phyloP scores from a whole-genome alignment of 2,797 vertebrate species.

The Catharus ustulatus region DNA sequence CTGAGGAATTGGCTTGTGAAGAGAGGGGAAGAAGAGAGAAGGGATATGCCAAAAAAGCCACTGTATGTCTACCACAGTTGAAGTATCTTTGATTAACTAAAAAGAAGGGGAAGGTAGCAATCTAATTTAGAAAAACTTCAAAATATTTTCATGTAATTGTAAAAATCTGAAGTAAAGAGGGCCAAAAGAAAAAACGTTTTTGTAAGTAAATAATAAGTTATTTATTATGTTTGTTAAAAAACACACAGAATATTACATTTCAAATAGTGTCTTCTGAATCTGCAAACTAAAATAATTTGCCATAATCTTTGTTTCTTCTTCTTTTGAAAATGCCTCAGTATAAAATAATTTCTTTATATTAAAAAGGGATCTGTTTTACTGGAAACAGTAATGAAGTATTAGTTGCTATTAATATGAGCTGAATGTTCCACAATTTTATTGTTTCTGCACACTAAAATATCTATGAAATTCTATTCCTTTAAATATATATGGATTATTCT shows the following conservation, averaged over 20 bases:
- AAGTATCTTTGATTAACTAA: background rate
- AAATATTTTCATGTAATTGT: background rate
- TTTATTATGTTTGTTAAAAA: background rate
- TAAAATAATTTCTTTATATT: background rate
- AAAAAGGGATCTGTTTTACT: background rate
- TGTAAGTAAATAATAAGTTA: background rate
- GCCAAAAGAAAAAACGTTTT: background rate
- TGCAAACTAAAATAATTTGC: background rate
- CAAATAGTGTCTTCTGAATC: background rate
- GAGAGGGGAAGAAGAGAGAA: background rate
- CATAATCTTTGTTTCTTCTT: background rate
- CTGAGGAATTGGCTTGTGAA: background rate
- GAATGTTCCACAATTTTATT: background rate
- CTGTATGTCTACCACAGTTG: background rate
- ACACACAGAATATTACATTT: background rate
- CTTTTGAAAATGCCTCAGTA: background rate
- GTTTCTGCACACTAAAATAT: background rate
- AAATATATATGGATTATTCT: background rate
- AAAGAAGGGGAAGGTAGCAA: background rate
- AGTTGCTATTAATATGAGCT: background rate
- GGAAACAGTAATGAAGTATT: background rate
- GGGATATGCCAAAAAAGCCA: background rate
- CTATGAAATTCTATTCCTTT: background rate
- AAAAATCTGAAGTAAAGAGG: background rate
- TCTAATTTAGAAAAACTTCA: background rate